Percentiles rank a stretch among this genome's conserved stretches.
phyloP scores from a whole-genome alignment of 2,113 vertebrate genomes.

The Desmodus rotundus region DNA sequence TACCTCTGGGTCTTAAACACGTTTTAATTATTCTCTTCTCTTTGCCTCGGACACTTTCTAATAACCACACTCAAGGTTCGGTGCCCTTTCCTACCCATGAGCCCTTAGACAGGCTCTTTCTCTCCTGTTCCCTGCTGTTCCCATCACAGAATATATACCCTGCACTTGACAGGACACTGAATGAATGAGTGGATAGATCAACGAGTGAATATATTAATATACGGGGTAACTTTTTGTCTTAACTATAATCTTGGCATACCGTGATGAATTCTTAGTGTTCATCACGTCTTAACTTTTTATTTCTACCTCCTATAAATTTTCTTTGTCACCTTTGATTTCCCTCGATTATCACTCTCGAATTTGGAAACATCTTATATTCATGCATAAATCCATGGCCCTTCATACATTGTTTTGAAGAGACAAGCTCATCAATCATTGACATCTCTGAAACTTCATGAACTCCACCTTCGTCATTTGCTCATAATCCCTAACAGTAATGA shows the following conservation, averaged over 20 bases:
- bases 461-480: neutral
- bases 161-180: neutral
- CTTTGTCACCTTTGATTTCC: neutral
- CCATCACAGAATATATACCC: neutral
- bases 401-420: neutral
- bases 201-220: neutral
- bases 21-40: neutral
- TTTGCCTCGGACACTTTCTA: neutral
- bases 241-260: neutral
- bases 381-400: neutral
- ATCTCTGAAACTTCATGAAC: neutral
- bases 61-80: neutral
- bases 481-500: neutral
- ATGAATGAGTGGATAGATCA: neutral
- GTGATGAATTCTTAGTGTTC: neutral
- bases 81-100: neutral
- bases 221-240: neutral
- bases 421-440: neutral
- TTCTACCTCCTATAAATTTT: neutral
- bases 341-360: neutral
- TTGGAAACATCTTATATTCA: neutral
- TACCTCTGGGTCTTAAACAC: neutral
- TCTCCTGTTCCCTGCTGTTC: accelerated
- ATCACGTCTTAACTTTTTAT: neutral
- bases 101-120: accelerated